phyloP scores from a whole-genome alignment of 92 coral and sea anemone genomes.

The Muricea muricata region DNA sequence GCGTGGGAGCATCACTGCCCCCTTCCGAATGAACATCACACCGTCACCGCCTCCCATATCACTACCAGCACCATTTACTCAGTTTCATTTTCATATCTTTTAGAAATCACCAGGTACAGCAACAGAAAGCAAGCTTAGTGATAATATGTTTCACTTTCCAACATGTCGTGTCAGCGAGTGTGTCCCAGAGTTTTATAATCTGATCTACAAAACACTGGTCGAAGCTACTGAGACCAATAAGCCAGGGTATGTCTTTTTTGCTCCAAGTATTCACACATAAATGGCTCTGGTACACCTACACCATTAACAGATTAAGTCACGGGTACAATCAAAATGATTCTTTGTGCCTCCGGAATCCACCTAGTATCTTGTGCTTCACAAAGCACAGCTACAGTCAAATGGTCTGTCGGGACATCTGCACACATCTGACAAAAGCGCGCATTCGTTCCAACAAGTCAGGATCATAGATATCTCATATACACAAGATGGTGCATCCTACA shows the following conservation, averaged over 20 bases:
- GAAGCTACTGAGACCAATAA: slow-evolving; percentile 89
- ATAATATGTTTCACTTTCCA: slow-evolving; percentile 84
- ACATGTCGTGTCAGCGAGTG: slow-evolving; percentile 91
- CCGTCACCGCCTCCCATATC: not conserved
- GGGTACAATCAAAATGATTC: no score
- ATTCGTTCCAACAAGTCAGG: no score
- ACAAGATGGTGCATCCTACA: no score
- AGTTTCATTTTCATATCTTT: not conserved
- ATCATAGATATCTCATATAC: no score
- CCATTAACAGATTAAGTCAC: no score
- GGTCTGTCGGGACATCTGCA: no score
- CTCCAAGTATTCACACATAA: no score
- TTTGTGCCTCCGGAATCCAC: no score
- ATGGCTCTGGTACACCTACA: no score
- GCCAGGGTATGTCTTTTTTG: slow-evolving; percentile 76
- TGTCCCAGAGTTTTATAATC: slow-evolving; percentile 76
- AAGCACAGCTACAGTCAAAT: no score
- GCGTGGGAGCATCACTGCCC: not conserved
- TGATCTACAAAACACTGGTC: slow-evolving; percentile 81
- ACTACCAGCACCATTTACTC: not conserved
- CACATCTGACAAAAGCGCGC: no score
- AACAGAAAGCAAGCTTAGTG: slow-evolving; percentile 73
- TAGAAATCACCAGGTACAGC: slow-evolving; percentile 35
- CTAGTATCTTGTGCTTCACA: no score
- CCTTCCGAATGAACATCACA: not conserved